Base-by-base conservation (phyloP, 2,888 invertebrate genomes). In the Dusona sp. region DNA sequence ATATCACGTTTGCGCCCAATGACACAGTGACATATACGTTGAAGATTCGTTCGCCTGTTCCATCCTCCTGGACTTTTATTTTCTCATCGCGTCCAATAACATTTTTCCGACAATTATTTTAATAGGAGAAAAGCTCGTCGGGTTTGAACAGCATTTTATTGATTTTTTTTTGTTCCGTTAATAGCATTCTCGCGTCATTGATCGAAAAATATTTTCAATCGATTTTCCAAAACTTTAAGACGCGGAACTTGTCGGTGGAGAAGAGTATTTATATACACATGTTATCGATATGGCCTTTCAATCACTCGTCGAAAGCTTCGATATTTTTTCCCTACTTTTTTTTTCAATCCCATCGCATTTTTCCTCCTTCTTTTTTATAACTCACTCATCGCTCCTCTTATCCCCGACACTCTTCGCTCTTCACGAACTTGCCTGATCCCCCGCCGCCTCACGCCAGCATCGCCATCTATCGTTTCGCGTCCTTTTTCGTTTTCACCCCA, bases 391-490 rank as follows among this genome's bases (percentile, higher is more conserved):
- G 78, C 65, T 48, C 70, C 64, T 74, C 57, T 74, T 45, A 74
- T 82, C 57, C 73, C 73, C 16, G 57, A 78, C 65, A 78, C 73
- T 74, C 67, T 25, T 82, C 42, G 22, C 64, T 82, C 81, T 65
- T 86, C 81, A 65, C 74, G 25, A 85, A 87, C 84, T 88, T 79
- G 45, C 42, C 70, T 75, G 88, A 86, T 88, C 88, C 85, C 75
- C 82, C 75, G 82, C 70, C 85, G n/a, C 36, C 22, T 16, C 13
- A 16, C 64, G 54, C 79, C 75, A 42, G 65, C 54, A 4, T 45
- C 42, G 19, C n/a, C 36, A 48, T 67, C 57, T 61, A 16, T 65
- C 64, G 33, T 77, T 45, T 36, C 16, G 22, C n/a, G 16, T 48
- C 25, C 45, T 29, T 42, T 54, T 79, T 36, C 6, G 65, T 75